Evolutionary conservation across 1,140 invertebrate species (phyloP).

Genomic region (Epicauta chinensis): DNA sequence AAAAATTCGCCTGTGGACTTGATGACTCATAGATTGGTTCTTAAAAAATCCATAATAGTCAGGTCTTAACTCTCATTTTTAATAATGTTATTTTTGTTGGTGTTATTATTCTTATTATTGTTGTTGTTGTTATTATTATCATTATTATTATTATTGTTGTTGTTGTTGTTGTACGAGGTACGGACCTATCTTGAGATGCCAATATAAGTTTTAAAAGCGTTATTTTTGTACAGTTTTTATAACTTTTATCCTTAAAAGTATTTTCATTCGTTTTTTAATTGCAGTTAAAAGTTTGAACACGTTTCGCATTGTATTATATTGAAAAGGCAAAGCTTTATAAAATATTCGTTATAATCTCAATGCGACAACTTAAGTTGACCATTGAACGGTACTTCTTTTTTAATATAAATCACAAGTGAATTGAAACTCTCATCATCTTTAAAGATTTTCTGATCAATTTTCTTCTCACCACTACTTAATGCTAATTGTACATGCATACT

Average conservation of each 20-base stretch:
- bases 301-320: conserved; percentile 20
- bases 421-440: conserved; percentile 18
- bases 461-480: conserved; percentile 23
- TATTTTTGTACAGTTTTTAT: conserved; percentile 7
- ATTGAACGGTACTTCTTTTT: conserved; percentile 15
- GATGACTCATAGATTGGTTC: too few relatives aligned
- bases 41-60: too few relatives aligned
- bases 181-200: not conserved
- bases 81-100: too few relatives aligned
- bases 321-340: conserved; percentile 24
- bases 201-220: conserved; percentile 9
- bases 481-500: conserved; percentile 16
- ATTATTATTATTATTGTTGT: too few relatives aligned
- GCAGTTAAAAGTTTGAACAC: conserved; percentile 25
- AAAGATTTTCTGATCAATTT: conserved; percentile 22
- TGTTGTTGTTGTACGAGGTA: too few relatives aligned
- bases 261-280: conserved; percentile 23
- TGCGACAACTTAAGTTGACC: conserved; percentile 22
- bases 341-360: conserved; percentile 23
- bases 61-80: too few relatives aligned
- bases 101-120: too few relatives aligned
- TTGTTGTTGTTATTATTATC: too few relatives aligned
- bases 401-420: conserved; percentile 3
- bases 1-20: too few relatives aligned
- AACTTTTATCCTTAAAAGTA: conserved; percentile 23